These are phyloP conservation scores for Sarotherodon lohbergeri DNA, from an alignment of 2,113 vertebrate genomes.

Conservation along the genomic window DNA sequence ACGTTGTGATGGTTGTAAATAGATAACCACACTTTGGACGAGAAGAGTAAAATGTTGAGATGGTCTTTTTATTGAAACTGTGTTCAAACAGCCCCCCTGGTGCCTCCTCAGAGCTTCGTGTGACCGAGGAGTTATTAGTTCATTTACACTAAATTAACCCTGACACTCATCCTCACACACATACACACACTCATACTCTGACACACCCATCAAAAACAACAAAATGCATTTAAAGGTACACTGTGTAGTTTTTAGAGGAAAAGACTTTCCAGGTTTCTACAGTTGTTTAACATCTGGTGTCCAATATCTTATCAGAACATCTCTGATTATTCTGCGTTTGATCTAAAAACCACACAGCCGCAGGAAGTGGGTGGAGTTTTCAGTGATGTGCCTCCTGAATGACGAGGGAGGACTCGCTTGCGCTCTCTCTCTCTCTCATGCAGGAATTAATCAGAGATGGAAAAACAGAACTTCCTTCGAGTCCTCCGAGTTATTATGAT, in stretches of 20 bases:
- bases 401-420: background rate
- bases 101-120: background rate
- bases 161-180: background rate
- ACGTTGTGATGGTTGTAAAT: background rate
- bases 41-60: slow-evolving; percentile 45
- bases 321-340: background rate
- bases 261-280: background rate
- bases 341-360: slow-evolving; percentile 16
- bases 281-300: background rate
- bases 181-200: background rate
- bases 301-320: background rate
- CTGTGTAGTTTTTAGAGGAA: slow-evolving; percentile 14
- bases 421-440: slow-evolving; percentile 29
- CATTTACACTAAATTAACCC: background rate
- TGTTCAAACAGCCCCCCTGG: background rate
- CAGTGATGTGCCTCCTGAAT: slow-evolving; percentile 4
- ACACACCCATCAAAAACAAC: background rate
- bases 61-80: slow-evolving; percentile 57
- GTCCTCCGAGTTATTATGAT: slow-evolving; percentile 49
- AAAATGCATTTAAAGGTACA: slow-evolving; percentile 3
- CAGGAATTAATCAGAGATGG: slow-evolving; percentile 36
- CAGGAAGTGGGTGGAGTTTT: slow-evolving; percentile 1
- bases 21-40: background rate
- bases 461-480: slow-evolving; percentile 15
- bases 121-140: background rate